These are phyloP conservation scores for Rhodinocichla rosea DNA, from an alignment of 2,113 vertebrate species.

Conservation along the genomic window DNA sequence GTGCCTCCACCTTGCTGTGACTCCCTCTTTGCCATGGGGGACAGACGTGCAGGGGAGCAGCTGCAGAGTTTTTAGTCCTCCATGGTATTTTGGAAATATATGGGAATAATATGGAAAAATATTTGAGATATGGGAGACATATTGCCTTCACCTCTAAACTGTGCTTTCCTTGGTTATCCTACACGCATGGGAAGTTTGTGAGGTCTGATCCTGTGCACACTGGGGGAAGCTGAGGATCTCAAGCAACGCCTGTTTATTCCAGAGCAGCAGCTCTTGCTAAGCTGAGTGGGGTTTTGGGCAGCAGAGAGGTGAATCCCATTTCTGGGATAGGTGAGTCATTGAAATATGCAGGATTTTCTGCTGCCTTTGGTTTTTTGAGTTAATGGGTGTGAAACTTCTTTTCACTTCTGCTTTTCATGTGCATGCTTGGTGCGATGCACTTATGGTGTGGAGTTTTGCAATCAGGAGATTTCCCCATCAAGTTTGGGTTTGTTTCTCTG, in stretches of 20 bases:
- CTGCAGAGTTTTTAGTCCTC: neutral
- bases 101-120: neutral
- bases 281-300: neutral
- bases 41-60: neutral
- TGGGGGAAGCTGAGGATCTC: neutral
- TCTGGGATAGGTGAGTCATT: neutral
- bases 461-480: neutral
- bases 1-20: neutral
- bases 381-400: neutral
- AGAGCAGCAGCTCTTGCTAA: neutral
- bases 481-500: neutral
- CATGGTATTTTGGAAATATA: neutral
- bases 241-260: neutral
- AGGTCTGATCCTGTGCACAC: fast-evolving
- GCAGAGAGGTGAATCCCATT: neutral
- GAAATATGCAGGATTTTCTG: neutral
- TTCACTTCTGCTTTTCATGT: neutral
- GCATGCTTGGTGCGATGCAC: neutral
- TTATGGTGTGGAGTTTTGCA: neutral
- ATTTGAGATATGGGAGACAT: neutral
- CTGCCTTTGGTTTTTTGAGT: neutral
- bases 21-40: fast-evolving
- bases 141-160: neutral
- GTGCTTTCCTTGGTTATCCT: neutral
- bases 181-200: neutral